A percentile compares a stretch with the other conserved stretches of the same genome.
Conservation (phyloP, 2,888 invertebrate species). For the Arrhopalites spinosus region DNA sequence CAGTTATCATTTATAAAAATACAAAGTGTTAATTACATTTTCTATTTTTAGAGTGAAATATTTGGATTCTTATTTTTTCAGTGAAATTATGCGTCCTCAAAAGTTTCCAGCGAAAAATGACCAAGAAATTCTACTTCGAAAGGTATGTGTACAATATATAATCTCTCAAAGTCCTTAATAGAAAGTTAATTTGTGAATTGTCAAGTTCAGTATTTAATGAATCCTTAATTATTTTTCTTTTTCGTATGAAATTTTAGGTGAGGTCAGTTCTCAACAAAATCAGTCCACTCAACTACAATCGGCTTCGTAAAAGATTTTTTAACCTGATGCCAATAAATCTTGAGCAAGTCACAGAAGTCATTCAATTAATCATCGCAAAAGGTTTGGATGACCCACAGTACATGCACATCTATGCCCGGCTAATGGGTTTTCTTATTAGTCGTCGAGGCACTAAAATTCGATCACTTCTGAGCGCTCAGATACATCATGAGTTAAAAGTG, state of each 20-base stretch:
- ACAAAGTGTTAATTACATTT: too few relatives aligned
- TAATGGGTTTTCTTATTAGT: constrained; percentile 47
- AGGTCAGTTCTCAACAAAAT: constrained; percentile 56
- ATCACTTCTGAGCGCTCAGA: constrained; percentile 48
- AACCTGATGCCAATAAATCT: constrained; percentile 46
- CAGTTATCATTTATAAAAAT: too few relatives aligned
- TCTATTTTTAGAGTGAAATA: too few relatives aligned
- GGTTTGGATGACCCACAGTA: constrained; percentile 53
- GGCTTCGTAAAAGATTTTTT: constrained; percentile 51
- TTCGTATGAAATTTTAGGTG: constrained; percentile 40
- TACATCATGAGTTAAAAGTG: constrained; percentile 49
- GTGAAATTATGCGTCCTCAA: constrained; percentile 37
- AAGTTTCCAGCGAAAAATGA: constrained; percentile 54
- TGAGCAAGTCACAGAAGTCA: constrained; percentile 47
- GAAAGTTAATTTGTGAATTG: neutral
- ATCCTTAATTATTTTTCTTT: constrained; percentile 10
- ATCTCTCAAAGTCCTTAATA: neutral
- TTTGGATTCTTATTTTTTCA: too few relatives aligned
- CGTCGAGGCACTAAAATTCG: constrained; percentile 47
- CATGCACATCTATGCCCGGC: constrained; percentile 54
- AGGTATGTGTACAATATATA: constrained; percentile 37
- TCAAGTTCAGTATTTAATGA: neutral
- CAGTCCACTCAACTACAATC: constrained; percentile 52
- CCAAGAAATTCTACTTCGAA: constrained; percentile 51
- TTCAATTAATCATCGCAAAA: constrained; percentile 50